Base-by-base conservation (phyloP, 2,113 vertebrate genomes). In the Benitochromis conjunctus region DNA sequence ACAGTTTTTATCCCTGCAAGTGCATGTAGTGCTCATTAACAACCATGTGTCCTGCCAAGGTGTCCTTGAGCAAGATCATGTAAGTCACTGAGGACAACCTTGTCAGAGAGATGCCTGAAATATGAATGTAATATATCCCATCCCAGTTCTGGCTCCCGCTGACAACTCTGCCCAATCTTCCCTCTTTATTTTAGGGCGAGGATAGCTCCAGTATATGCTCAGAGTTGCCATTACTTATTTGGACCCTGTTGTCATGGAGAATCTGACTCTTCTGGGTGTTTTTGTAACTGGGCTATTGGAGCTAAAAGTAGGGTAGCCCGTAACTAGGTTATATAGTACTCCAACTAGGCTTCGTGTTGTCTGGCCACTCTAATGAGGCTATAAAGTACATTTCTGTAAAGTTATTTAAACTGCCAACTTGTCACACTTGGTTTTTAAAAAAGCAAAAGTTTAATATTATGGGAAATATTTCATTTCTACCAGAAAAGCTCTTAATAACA, bases 231-330 rank as follows among this genome's bases (percentile, higher is more conserved):
- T 92, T 79, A 92, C 88, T 92, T 91, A 88, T 89, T 93, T 92
- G 92, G 90, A 86, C 55, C 79, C n/a, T 79, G 89, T 77, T 82
- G 80, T 91, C 58, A 64, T 82, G 88, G 89, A 92, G 89, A 82
- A 81, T 88, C 29, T 85, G 91, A 92, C 90, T 94, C 90, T 92
- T 91, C 56, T 87, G 90, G 91, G 91, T 93, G 84, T 86, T 91
- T 91, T 55, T 89, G 66, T 89, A 95, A 95, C 88, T 95, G 92
- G 94, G 93, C 92, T 95, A 91, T 66, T 87, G 89, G 83, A 91
- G 93, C 92, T 88, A 54, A 88, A 95, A 94, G 90, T 95, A 95
- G 94, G 94, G 60, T 94, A 92, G 78, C 69, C 82, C 60, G 77
- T 89, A 95, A 93, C 90, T 94, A 64, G 94, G 92, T 90, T 95